Evolutionary conservation across 2,113 vertebrate genomes (phyloP), one percentile per base, ranked within the genome.

Genomic region (Gasterosteus aculeatus): DNA sequence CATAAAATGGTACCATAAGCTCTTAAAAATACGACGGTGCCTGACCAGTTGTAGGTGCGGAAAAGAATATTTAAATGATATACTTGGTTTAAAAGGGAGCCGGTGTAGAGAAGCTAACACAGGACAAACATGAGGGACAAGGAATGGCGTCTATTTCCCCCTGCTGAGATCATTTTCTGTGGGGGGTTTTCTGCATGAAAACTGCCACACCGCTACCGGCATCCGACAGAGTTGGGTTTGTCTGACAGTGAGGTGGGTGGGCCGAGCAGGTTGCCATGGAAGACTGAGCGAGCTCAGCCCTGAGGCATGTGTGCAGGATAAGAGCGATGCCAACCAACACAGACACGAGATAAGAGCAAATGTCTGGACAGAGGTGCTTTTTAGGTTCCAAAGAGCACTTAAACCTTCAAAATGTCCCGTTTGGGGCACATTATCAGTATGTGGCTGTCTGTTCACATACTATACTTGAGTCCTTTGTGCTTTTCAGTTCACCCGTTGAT

Each of bases 241-340:
- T 88, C 85, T 61, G 61, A 35, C 12, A 12, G 66, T 81, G 76
- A 49, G 7, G 88, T 90, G 89, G 88, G 89, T 91, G 91, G 90
- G 80, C 88, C 53, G 53, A 54, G 77, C 63, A 44, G 73, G 59
- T 81, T 29, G 62, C n/a, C 41, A 57, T 69, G 80, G 44, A 65
- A 69, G 64, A 72, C 29, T 19, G 19, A 61, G 18, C 29, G 14
- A 7, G 65, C 31, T 38, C 31, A 67, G 76, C 62, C 69, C 62
- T 61, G 57, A 58, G 58, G 44, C 58, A 67, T 78, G 74, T 77
- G 72, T 72, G 54, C 31, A 2, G 22, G 35, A 65, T 44, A 66
- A 72, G 31, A 63, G 67, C 44, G 1, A 19, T 41, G 72, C 79
- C 81, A 86, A 85, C 57, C 51, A 77, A 72, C 68, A 75, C 70